Conservation (phyloP, 2,113 vertebrate genomes). For the Vanacampus margaritifer region DNA sequence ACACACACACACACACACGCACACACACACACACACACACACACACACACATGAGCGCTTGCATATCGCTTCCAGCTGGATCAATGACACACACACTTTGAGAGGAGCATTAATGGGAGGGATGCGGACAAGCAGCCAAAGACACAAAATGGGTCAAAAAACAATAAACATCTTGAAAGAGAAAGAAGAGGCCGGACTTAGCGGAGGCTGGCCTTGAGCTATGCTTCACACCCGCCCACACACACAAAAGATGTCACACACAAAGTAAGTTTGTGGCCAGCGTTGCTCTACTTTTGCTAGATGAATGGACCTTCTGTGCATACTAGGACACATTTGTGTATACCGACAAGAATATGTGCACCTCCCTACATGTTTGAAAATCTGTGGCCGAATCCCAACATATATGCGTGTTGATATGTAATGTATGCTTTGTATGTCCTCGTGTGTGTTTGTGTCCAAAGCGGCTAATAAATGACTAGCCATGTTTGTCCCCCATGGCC, state of each 20-base stretch:
- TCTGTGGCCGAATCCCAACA: background rate
- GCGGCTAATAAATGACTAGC: slow-evolving; percentile 68
- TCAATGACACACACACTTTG: slow-evolving; percentile 58
- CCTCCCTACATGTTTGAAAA: background rate
- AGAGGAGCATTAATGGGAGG: slow-evolving; percentile 55
- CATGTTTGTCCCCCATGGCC: slow-evolving; percentile 61
- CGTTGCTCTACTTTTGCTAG: slow-evolving; percentile 68
- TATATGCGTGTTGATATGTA: slow-evolving; percentile 42
- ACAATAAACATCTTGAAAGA: slow-evolving; percentile 59
- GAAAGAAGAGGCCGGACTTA: slow-evolving; percentile 29
- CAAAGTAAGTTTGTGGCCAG: slow-evolving; percentile 33
- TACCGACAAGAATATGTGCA: slow-evolving; percentile 40
- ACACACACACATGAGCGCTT: slow-evolving; percentile 14
- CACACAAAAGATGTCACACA: slow-evolving; percentile 4
- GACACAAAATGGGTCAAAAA: slow-evolving; percentile 72
- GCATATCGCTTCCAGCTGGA: slow-evolving; percentile 61
- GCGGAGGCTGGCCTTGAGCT: slow-evolving; percentile 46
- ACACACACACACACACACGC: slow-evolving; percentile 8
- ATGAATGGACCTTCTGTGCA: slow-evolving; percentile 57
- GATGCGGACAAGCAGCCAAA: slow-evolving; percentile 49
- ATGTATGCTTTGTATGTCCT: slow-evolving; percentile 26
- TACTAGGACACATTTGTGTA: slow-evolving; percentile 58
- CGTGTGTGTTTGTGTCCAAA: slow-evolving; percentile 31
- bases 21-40: no score
- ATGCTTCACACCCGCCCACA: slow-evolving; percentile 29